Conservation (phyloP, 2,113 vertebrate genomes). For the Dipodomys stephensi region DNA sequence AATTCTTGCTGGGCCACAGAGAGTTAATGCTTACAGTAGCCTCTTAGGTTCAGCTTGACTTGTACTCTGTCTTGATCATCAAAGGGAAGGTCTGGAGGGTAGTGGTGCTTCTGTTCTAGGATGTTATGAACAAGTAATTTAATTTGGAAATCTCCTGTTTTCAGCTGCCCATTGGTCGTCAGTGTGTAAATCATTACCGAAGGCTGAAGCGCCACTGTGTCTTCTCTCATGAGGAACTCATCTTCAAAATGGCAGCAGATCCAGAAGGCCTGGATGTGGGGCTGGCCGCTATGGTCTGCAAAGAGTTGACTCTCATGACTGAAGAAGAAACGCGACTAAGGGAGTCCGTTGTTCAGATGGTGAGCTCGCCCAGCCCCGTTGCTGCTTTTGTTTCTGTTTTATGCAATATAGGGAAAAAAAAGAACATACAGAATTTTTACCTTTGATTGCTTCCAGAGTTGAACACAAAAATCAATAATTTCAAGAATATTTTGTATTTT, state of each 20-base stretch:
- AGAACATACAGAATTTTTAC: background rate
- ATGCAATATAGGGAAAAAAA: background rate
- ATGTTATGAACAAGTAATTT: slow-evolving; percentile 44
- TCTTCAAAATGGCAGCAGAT: slow-evolving; percentile 99
- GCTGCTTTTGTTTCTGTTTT: background rate
- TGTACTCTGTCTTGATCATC: slow-evolving; percentile 38
- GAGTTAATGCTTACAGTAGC: slow-evolving; percentile 21
- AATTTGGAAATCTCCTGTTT: slow-evolving; percentile 74
- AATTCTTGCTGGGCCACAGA: slow-evolving; percentile 6
- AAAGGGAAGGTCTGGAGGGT: background rate
- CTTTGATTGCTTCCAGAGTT: slow-evolving; percentile 26
- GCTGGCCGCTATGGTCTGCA: slow-evolving; percentile 95
- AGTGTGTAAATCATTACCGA: slow-evolving; percentile 97
- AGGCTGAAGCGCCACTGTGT: slow-evolving; percentile 96
- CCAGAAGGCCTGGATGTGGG: slow-evolving; percentile 97
- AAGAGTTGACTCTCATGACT: slow-evolving; percentile 95
- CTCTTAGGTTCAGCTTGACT: slow-evolving; percentile 20
- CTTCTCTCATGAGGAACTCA: slow-evolving; percentile 98
- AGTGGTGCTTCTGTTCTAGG: slow-evolving; percentile 20
- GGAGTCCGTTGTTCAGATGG: slow-evolving; percentile 92
- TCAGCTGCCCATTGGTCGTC: slow-evolving; percentile 95
- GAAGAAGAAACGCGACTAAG: slow-evolving; percentile 95
- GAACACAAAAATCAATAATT: slow-evolving; percentile 24
- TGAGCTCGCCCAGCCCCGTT: slow-evolving; percentile 77
- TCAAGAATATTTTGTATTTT: background rate